Base-by-base conservation (phyloP, 2,113 vertebrate genomes). In the Corythornis cristatus region DNA sequence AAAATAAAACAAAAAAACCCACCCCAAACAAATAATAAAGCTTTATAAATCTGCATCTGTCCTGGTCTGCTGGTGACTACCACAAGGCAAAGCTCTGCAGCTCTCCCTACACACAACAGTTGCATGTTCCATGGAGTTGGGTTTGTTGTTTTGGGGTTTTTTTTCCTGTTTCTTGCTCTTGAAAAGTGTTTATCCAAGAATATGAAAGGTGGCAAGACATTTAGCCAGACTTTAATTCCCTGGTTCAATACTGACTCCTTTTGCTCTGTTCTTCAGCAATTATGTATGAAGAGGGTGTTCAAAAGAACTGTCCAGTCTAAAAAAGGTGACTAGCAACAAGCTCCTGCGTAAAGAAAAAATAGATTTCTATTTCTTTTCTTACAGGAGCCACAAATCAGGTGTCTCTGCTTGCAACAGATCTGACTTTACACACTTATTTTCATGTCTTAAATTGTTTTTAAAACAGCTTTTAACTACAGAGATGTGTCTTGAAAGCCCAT, bases 21-120 rank as follows among this genome's bases (percentile, higher is more conserved):
- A 50, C 37, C 45, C 45, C 45, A 51, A 15, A 51, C 50, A 25
- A 42, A 56, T 10, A 77, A 72, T 28, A 90, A 93, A 73, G 83
- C 92, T 67, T 88, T 75, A 35, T 88, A 96, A 83, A 95, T 74
- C 62, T 71, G 61, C 92, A 93, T 60, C 46, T 48, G 26, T 60
- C 18, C 35, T 56, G 16, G 76, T 93, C 60, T 86, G 51, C 65
- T 86, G 67, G 25, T 94, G 71, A 62, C 43, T 70, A 7, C 56
- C 22, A 1, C 5, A 26, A 75, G 29, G 66, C 77, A 67, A 60
- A 92, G 68, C 57, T 64, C 57, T 73, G 54, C 48, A 42, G 37
- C 1, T 4, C 37, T 83, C n/a, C 58, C 67, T 26, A 40, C 8
- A 25, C 31, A 50, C 33, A 17, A 42, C 1, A 2, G 7, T 10